Evolutionary conservation across 2,888 invertebrate species (phyloP), one percentile per base, ranked within the genome.

Genomic region (Oscheius sp.): DNA sequence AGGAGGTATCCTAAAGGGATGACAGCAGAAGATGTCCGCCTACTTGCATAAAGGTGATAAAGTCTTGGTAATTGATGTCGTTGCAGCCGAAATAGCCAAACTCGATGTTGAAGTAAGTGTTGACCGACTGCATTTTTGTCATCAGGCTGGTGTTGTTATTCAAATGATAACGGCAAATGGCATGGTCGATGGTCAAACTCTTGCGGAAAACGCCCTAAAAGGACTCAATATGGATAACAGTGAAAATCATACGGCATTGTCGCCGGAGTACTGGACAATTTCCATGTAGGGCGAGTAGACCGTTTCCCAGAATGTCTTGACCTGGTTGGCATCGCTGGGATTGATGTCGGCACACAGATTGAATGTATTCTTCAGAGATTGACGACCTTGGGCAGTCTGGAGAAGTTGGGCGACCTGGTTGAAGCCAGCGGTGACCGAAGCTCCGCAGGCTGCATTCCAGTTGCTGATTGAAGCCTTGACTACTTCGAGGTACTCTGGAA

Each of bases 251-350:
- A 71, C 71, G 29, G 78, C 78, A 53, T 78, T 75, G 59, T 81
- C 79, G 16, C 79, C 94, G 89, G 96, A 96, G 89, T 96, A 96
- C 87, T 97, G 96, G 0, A 96, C 96, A 52, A 96, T 92, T 52
- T 93, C 94, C 66, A 95, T 95, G 89, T 96, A 94, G 89, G 94
- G 93, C 56, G 93, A 92, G 0, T 95, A 93, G 53, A 96, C 89
- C n/a, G 92, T 92, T 88, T 93, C 93, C 88, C 93, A 95, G 72
- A 97, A 92, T 88, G 93, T 95, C 0, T 93, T 75, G 59, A 79
- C 64, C 2, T 55, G 53, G 43, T 75, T 74, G 64, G 73, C 73
- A 71, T 80, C 76, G 68, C 55, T 63, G 25, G 70, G 45, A 49
- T 76, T 21, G 59, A 78, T 68, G 56, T 74, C 75, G 59, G 79